Conservation (phyloP, 2,888 invertebrate genomes). For the Drosophila kanekoi region DNA sequence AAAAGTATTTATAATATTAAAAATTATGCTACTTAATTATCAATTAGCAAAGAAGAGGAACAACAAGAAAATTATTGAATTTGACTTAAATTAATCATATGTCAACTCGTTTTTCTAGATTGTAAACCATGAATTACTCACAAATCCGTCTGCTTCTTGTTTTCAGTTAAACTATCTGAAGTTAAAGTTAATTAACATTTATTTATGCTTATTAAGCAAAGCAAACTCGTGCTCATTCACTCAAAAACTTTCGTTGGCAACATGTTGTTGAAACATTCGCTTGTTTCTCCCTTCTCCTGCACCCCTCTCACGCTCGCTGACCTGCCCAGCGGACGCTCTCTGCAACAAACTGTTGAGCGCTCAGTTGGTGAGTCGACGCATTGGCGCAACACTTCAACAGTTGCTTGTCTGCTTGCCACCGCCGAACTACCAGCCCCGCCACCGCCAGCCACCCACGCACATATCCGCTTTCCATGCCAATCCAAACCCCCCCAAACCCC, state of each 20-base stretch:
- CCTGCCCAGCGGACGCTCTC: slow-evolving; percentile 7
- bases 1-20: no score
- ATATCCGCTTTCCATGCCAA: not conserved
- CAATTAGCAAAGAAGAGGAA: no score
- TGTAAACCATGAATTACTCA: no score
- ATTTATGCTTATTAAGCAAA: not conserved
- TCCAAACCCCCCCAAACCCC: not conserved
- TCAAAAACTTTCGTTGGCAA: slow-evolving; percentile 6
- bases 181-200: not conserved
- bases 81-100: no score
- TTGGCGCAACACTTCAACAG: slow-evolving; percentile 60
- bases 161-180: no score
- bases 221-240: not conserved
- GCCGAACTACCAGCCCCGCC: not conserved
- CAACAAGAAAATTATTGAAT: no score
- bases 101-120: no score
- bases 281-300: not conserved
- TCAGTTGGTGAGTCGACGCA: slow-evolving; percentile 74
- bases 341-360: slow-evolving; percentile 78
- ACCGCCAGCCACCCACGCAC: not conserved
- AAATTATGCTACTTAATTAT: no score
- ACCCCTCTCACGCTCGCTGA: not conserved
- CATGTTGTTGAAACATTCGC: slow-evolving; percentile 52
- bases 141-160: no score
- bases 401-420: slow-evolving; percentile 49